Conservation (phyloP, 2,888 invertebrate genomes). For the Scrobipalpa atriplicella region DNA sequence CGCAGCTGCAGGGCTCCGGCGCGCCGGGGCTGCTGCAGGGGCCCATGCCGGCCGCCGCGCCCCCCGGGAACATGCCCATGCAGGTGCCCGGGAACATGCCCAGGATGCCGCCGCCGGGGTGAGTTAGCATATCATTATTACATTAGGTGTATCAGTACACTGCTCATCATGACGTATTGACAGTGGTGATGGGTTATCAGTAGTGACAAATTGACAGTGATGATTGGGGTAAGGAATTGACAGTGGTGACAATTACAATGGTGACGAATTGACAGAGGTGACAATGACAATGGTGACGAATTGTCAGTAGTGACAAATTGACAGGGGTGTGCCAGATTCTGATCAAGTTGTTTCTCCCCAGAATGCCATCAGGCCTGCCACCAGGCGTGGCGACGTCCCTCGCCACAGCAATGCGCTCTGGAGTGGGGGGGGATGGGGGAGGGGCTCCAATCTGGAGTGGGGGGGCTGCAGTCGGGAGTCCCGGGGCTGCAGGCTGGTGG, state of each 20-base stretch:
- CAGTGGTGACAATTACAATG: too few relatives aligned
- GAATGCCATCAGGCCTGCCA: slow-evolving; percentile 59
- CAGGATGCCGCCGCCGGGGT: slow-evolving; percentile 68
- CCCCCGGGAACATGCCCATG: slow-evolving; percentile 40
- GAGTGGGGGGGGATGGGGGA: neutral
- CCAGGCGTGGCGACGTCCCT: slow-evolving; percentile 52
- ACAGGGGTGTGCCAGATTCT: too few relatives aligned
- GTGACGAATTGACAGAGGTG: too few relatives aligned
- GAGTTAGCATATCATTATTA: too few relatives aligned
- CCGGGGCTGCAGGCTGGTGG: too few relatives aligned
- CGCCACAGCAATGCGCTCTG: slow-evolving; percentile 33
- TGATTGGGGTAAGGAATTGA: too few relatives aligned
- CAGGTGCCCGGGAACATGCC: slow-evolving; percentile 41
- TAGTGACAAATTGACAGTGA: too few relatives aligned
- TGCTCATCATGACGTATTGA: neutral
- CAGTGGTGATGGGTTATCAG: too few relatives aligned
- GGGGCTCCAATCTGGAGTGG: neutral
- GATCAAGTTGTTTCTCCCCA: slow-evolving; percentile 34
- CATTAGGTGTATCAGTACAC: too few relatives aligned
- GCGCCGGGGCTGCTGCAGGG: slow-evolving; percentile 35
- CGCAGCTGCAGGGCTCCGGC: slow-evolving; percentile 15
- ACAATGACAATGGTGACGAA: too few relatives aligned
- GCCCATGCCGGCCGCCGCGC: slow-evolving; percentile 34
- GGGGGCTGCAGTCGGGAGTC: neutral
- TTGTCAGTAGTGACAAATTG: too few relatives aligned